These are phyloP conservation scores for Xenops minutus DNA, from an alignment of 2,797 vertebrate genomes.

Conservation along the genomic window DNA sequence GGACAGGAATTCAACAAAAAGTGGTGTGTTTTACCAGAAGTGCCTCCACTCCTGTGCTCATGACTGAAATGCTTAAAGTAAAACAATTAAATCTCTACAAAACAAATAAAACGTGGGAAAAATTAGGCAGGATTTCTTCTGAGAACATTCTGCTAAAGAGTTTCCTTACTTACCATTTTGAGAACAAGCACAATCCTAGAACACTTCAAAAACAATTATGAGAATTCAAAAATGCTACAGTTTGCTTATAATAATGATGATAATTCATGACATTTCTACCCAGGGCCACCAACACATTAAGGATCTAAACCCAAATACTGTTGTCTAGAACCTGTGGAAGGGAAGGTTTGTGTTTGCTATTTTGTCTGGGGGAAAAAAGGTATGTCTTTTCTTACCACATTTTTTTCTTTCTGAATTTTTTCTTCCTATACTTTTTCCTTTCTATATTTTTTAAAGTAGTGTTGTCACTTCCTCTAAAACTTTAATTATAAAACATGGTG, in stretches of 20 bases:
- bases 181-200: neutral
- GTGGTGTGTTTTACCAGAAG: neutral
- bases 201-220: neutral
- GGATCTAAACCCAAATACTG: neutral
- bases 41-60: neutral
- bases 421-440: too few relatives aligned
- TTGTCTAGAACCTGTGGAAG: neutral
- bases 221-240: neutral
- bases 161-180: neutral
- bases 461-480: neutral
- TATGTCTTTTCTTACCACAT: neutral
- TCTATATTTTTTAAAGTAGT: neutral
- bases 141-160: neutral
- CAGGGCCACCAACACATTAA: neutral
- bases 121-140: neutral
- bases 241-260: neutral
- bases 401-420: neutral
- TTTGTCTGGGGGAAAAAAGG: neutral
- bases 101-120: neutral
- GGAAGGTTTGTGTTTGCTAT: neutral
- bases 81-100: neutral
- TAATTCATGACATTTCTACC: neutral
- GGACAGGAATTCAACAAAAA: neutral
- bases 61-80: neutral
- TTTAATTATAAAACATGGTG: neutral